These are phyloP conservation scores for Drosophila quadrilineata DNA, from an alignment of 1,140 invertebrate species.

Conservation along the genomic window DNA sequence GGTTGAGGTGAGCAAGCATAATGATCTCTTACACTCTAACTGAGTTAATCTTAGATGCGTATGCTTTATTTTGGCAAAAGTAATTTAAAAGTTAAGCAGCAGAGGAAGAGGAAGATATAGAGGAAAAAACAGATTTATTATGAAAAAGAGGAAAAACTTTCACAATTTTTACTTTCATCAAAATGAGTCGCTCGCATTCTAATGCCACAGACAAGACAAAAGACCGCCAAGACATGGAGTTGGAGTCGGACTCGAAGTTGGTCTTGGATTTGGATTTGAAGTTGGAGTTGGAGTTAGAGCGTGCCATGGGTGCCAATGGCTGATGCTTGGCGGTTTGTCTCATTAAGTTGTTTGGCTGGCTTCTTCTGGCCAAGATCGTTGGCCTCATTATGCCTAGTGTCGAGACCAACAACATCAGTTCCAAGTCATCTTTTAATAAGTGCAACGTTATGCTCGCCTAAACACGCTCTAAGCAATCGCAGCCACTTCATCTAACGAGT, in stretches of 20 bases:
- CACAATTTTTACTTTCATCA: conserved; percentile 57
- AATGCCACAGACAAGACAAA: conserved; percentile 20
- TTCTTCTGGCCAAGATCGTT: conserved; percentile 61
- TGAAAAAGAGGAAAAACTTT: conserved; percentile 48
- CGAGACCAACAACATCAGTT: conserved; percentile 13
- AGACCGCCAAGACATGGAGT: too few relatives aligned
- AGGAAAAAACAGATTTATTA: neutral
- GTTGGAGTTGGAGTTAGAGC: too few relatives aligned
- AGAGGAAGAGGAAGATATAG: conserved; percentile 12
- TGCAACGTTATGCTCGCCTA: conserved; percentile 69
- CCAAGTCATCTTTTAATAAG: conserved; percentile 38
- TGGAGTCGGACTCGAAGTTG: conserved; percentile 12
- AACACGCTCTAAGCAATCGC: conserved; percentile 27
- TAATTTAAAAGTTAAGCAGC: conserved; percentile 24
- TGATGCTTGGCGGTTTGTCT: too few relatives aligned
- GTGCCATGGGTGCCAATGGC: too few relatives aligned
- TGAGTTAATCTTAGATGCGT: conserved; percentile 30
- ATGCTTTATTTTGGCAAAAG: conserved; percentile 48
- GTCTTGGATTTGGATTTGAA: too few relatives aligned
- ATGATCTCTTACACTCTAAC: conserved; percentile 26
- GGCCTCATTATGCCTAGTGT: conserved; percentile 60
- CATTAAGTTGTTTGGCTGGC: conserved; percentile 66
- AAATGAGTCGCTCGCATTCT: conserved; percentile 41
- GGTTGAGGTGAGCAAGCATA: conserved; percentile 29
- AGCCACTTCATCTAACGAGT: too few relatives aligned